Percentiles rank a stretch among this genome's conserved stretches.
These are phyloP conservation scores for Bombus difficillimus DNA, from an alignment of 1,140 invertebrate species.

Conservation along the genomic window DNA sequence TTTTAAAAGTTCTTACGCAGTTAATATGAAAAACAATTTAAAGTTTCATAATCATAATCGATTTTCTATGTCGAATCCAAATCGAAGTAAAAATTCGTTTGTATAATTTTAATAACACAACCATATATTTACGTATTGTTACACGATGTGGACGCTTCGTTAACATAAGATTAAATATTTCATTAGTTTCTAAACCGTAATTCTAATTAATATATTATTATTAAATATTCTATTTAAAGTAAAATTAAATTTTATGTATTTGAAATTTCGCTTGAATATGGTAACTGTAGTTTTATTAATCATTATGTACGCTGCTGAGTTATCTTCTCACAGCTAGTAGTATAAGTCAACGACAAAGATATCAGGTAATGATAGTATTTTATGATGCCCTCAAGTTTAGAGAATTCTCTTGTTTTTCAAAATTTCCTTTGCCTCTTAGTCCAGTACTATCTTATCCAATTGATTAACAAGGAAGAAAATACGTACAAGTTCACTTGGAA, in stretches of 20 bases:
- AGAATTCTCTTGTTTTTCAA: not conserved
- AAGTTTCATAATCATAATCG: not conserved
- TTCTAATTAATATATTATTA: no score
- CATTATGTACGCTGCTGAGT: no score
- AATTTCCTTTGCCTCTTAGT: no score
- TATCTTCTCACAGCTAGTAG: not conserved
- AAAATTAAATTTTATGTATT: no score
- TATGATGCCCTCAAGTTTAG: not conserved
- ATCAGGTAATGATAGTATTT: fast-evolving
- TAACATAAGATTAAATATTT: no score
- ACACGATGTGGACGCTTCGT: no score
- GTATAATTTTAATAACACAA: not conserved
- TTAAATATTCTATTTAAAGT: no score
- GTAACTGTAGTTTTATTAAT: no score
- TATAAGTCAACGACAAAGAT: not conserved
- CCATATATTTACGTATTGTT: not conserved
- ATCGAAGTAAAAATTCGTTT: not conserved
- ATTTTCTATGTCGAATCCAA: not conserved
- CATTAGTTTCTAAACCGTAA: no score
- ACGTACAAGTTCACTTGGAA: not conserved
- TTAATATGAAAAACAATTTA: not conserved
- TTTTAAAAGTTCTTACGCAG: constrained; percentile 27
- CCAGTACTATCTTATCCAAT: not conserved
- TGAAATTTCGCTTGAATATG: no score
- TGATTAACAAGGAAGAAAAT: not conserved